Conservation (phyloP, 1,140 invertebrate species). For the Phthorimaea operculella region DNA sequence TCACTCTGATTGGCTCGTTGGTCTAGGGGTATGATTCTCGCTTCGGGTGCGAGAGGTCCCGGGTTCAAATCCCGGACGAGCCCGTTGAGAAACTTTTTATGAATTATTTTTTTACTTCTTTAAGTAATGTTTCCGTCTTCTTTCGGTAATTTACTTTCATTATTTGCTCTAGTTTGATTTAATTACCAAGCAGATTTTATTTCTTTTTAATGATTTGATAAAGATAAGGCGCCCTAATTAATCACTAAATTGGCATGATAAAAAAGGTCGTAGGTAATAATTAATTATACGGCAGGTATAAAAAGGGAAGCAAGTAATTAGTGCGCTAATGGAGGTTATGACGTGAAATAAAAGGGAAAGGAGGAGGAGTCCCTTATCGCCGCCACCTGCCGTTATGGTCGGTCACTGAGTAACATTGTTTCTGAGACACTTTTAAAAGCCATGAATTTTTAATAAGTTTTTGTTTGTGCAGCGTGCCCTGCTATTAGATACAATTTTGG, state of each 20-base stretch:
- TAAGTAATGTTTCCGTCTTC: too few relatives aligned
- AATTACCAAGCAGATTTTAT: too few relatives aligned
- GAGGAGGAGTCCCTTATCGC: not conserved
- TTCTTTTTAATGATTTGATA: too few relatives aligned
- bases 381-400: not conserved
- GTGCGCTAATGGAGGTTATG: not conserved
- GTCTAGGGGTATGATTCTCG: slow-evolving; percentile 84
- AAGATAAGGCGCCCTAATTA: too few relatives aligned
- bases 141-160: too few relatives aligned
- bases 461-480: too few relatives aligned
- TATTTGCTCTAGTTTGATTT: too few relatives aligned
- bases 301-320: not conserved
- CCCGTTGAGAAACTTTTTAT: slow-evolving; percentile 43
- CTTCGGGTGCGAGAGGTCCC: slow-evolving; percentile 83
- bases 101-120: not conserved
- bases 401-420: not conserved
- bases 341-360: not conserved
- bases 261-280: not conserved
- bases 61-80: slow-evolving; percentile 83
- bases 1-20: slow-evolving; percentile 70
- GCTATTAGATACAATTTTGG: too few relatives aligned
- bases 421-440: not conserved
- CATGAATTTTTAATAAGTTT: not conserved
- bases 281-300: not conserved
- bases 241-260: not conserved